Evolutionary conservation across 92 coral and sea anemone genomes (phyloP), one percentile per base, ranked within the genome.

Genomic region (Porites lobata): DNA sequence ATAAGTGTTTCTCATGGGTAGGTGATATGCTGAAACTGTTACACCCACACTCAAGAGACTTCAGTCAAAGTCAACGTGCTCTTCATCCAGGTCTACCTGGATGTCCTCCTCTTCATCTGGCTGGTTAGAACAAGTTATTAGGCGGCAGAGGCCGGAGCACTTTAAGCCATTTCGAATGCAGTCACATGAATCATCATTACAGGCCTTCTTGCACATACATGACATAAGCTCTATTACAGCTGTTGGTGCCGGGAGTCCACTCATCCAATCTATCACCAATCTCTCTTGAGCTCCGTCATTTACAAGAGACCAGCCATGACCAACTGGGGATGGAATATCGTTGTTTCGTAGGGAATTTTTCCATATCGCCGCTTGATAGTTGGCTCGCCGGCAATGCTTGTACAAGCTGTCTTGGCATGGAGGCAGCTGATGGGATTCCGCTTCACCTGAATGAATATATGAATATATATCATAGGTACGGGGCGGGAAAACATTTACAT

Each of bases 231-330:
- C 77, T 62, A 50, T 86, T 67, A 86, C 90, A 61, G 90, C 90
- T 77, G 7, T 85, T 76, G 76, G 75, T 83, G 87, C 73, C 52
- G 61, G 88, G 21, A 85, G 83, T 85, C 89, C 89, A 85, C 74
- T 73, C 89, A 76, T 85, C 89, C 84, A 85, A 76, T 85, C 72
- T 85, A 85, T 84, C 88, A 53, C 88, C 53, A 84, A 74, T 84
- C 69, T 84, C 85, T 64, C 85, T 80, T 80, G 77, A 80, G 85
- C 76, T 64, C 47, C 47, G 47, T 29, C 32, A 29, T 29, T 29
- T 59, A 80, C 61, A 21, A 80, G 85, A 80, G 61, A 65, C 79
- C 73, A 54, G 69, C 81, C 88, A 57, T 84, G 67, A 57, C 69
- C 88, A 84, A 84, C 81, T 71, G 72, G 88, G 61, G 71, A 70